Evolutionary conservation across 2,113 vertebrate genomes (phyloP).

Genomic region (Urocynchramus pylzowi): DNA sequence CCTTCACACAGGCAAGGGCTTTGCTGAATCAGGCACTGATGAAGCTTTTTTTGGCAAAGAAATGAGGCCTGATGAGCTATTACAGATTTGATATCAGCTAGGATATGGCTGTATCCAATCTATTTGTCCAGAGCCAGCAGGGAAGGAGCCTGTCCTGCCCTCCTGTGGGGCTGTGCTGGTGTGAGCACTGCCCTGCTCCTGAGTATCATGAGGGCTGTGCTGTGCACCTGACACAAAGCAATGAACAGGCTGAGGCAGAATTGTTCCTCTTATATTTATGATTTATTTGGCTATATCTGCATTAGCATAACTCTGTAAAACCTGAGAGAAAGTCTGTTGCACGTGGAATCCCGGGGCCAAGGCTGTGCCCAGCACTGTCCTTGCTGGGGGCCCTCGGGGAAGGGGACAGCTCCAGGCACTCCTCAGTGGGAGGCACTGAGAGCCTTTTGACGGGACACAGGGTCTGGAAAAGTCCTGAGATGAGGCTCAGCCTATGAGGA

Average conservation of each 20-base stretch:
- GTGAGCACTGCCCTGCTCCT: rapidly evolving
- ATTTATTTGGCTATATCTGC: constrained; percentile 11
- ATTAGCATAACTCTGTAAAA: not conserved
- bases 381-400: constrained; percentile 50
- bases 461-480: constrained; percentile 82
- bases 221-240: not conserved
- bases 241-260: not conserved
- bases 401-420: constrained; percentile 7
- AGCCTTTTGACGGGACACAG: constrained; percentile 45
- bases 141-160: not conserved
- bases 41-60: not conserved
- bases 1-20: not conserved
- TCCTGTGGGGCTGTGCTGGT: not conserved
- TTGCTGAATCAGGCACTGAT: not conserved
- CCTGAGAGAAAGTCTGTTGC: not conserved
- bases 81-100: not conserved
- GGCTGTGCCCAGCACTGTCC: not conserved
- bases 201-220: rapidly evolving
- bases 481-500: constrained; percentile 73
- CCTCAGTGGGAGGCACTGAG: constrained; percentile 68
- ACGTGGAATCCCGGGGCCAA: not conserved
- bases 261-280: not conserved
- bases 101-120: not conserved
- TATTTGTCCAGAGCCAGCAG: not conserved
- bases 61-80: not conserved